A percentile compares a stretch with the other conserved stretches of the same genome.
These are phyloP conservation scores for Phlogophora meticulosa DNA, from an alignment of 2,888 invertebrate species.

Conservation along the genomic window DNA sequence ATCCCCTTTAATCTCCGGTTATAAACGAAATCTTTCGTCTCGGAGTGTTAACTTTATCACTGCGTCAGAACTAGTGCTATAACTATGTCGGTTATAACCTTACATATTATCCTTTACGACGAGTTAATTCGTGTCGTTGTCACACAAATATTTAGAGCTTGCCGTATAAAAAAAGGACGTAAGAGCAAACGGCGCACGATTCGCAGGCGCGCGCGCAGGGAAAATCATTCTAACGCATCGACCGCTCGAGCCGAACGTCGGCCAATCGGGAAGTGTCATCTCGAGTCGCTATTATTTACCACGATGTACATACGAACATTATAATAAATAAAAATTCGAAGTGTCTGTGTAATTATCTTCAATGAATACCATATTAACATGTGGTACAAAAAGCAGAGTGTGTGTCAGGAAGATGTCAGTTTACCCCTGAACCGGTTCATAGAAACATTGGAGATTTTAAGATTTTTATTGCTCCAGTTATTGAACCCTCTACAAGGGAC, in stretches of 20 bases:
- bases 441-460: constrained; percentile 72
- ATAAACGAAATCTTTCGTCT: constrained; percentile 89
- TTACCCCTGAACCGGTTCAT: constrained; percentile 69
- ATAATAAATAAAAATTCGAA: constrained; percentile 33
- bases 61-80: constrained; percentile 78
- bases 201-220: constrained; percentile 83
- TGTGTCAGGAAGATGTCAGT: constrained; percentile 67
- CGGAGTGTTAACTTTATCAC: constrained; percentile 80
- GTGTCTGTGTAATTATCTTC: constrained; percentile 61
- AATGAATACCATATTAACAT: constrained; percentile 73
- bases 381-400: constrained; percentile 73
- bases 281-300: constrained; percentile 35
- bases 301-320: constrained; percentile 53
- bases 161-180: constrained; percentile 88
- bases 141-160: constrained; percentile 87
- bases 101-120: constrained; percentile 89
- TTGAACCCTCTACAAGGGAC: constrained; percentile 72
- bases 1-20: constrained; percentile 86
- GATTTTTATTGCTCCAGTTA: constrained; percentile 70
- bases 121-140: constrained; percentile 86
- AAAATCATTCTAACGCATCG: constrained; percentile 85
- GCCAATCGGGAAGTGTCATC: constrained; percentile 81
- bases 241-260: constrained; percentile 83
- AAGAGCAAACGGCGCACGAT: constrained; percentile 72
- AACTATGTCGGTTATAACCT: constrained; percentile 86